Evolutionary conservation across 2,888 invertebrate species (phyloP).

Genomic region (Ditylenchus weischeri): DNA sequence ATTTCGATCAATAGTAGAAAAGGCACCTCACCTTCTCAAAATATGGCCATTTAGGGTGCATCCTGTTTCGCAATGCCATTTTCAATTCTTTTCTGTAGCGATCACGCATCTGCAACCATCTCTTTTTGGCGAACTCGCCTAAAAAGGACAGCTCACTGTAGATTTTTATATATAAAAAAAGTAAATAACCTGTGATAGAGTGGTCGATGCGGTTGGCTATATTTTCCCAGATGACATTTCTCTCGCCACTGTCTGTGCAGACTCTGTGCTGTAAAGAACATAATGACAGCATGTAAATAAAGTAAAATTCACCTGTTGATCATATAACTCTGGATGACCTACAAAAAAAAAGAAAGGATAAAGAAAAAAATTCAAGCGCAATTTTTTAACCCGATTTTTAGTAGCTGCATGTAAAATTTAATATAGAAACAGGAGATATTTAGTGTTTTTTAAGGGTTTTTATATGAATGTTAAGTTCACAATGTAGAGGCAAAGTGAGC

Average conservation of each 20-base stretch:
- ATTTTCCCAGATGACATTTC: slow-evolving; percentile 53
- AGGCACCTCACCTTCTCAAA: slow-evolving; percentile 33
- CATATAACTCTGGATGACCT: slow-evolving; percentile 54
- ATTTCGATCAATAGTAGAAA: no score
- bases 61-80: slow-evolving; percentile 43
- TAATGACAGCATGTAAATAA: neutral
- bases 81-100: slow-evolving; percentile 56
- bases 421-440: no score
- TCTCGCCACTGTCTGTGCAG: slow-evolving; percentile 35
- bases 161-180: neutral
- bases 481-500: no score
- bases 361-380: no score
- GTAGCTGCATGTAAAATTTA: no score
- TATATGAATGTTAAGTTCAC: no score
- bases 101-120: slow-evolving; percentile 56
- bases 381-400: no score
- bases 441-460: no score
- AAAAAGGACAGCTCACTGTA: slow-evolving; percentile 13
- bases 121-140: slow-evolving; percentile 56
- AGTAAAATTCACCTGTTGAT: slow-evolving; percentile 37
- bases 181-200: slow-evolving; percentile 40
- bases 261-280: slow-evolving; percentile 13
- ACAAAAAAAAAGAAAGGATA: slow-evolving; percentile 10
- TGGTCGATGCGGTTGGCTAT: slow-evolving; percentile 52
- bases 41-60: slow-evolving; percentile 47